Percentiles rank a stretch among this genome's conserved stretches.
phyloP scores from a whole-genome alignment of 2,113 vertebrate species.

The Struthio camelus region DNA sequence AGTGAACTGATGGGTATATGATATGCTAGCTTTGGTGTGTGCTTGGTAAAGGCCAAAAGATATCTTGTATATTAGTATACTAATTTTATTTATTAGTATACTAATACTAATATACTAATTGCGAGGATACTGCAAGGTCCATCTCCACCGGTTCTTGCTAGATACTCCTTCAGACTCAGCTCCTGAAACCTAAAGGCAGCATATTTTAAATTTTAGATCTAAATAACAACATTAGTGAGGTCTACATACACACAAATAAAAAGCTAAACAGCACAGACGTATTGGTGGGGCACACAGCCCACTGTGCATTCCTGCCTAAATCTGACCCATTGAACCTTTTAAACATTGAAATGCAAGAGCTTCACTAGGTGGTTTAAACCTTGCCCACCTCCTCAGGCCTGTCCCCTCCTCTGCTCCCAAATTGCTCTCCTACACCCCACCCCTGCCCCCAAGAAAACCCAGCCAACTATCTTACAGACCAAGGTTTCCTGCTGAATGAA shows the following conservation, averaged over 20 bases:
- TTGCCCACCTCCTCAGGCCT: neutral
- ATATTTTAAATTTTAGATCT: neutral
- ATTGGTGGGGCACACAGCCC: neutral
- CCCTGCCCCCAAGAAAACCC: fast-evolving
- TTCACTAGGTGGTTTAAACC: neutral
- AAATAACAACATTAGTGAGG: neutral
- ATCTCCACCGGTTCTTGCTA: neutral
- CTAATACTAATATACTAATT: too few species aligned
- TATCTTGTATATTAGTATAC: neutral
- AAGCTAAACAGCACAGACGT: neutral
- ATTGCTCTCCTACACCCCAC: too few species aligned
- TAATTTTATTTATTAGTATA: too few species aligned
- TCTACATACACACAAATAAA: neutral
- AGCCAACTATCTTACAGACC: neutral
- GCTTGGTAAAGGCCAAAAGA: neutral
- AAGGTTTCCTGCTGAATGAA: neutral
- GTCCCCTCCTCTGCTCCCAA: neutral
- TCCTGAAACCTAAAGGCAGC: neutral
- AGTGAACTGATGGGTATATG: neutral
- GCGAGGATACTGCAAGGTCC: neutral
- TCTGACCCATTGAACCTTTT: neutral
- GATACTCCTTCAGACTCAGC: neutral
- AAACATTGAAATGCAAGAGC: neutral
- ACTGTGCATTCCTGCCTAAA: neutral
- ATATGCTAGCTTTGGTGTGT: neutral